Percentiles rank a stretch among this genome's conserved stretches.
Evolutionary conservation across 2,888 invertebrate species (phyloP).

Genomic region (Idaea dimidiata): DNA sequence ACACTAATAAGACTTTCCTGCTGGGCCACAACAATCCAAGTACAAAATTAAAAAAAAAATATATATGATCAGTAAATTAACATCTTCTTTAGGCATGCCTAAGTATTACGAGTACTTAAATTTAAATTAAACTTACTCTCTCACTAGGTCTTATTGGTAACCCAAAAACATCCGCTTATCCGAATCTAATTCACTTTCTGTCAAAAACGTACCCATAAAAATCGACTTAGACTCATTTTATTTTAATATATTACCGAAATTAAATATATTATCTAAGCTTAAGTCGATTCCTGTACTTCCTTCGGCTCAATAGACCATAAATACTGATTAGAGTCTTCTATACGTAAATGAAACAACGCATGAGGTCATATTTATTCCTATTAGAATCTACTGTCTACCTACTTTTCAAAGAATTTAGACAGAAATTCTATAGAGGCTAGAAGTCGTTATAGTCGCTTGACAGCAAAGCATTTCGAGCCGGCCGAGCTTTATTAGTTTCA

Average conservation of each 20-base stretch:
- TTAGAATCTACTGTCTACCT: neutral
- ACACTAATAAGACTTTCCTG: too few species aligned
- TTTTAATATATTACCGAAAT: constrained; percentile 64
- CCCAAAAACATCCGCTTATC: constrained; percentile 46
- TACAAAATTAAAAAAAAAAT: too few species aligned
- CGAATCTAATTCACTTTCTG: constrained; percentile 55
- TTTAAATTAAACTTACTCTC: neutral
- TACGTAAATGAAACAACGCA: constrained; percentile 23
- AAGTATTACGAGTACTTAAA: neutral
- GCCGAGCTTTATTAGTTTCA: too few species aligned
- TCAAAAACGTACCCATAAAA: constrained; percentile 55
- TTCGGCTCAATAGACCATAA: constrained; percentile 58
- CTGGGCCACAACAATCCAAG: too few species aligned
- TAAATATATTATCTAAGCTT: constrained; percentile 46
- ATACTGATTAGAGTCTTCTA: constrained; percentile 60
- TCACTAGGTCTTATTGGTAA: constrained; percentile 27
- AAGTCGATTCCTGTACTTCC: constrained; percentile 56
- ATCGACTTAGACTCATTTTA: constrained; percentile 62
- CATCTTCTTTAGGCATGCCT: neutral
- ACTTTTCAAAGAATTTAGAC: neutral
- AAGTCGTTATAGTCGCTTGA: too few species aligned
- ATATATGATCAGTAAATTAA: too few species aligned
- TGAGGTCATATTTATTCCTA: constrained; percentile 37
- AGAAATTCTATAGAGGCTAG: too few species aligned
- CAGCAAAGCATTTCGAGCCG: too few species aligned